These are phyloP conservation scores for Drosophila orena DNA, from an alignment of 1,140 invertebrate species.

Conservation along the genomic window DNA sequence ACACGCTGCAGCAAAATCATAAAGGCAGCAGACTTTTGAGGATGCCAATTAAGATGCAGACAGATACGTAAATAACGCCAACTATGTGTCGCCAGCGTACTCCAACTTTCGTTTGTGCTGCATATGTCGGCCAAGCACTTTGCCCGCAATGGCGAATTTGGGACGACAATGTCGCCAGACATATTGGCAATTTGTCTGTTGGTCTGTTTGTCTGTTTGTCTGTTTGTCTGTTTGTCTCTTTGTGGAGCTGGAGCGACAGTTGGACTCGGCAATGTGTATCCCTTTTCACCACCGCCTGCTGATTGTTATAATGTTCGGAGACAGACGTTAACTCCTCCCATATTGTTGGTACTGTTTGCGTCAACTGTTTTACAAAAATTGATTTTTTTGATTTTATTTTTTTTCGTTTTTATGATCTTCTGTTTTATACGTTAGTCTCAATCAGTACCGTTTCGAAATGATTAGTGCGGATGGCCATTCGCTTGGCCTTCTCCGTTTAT, in stretches of 20 bases:
- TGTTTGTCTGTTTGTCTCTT: constrained; percentile 60
- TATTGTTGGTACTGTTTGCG: background rate
- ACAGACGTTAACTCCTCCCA: background rate
- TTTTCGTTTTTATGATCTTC: no score
- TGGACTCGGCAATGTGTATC: constrained; percentile 17
- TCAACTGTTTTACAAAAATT: no score
- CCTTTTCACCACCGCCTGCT: constrained; percentile 5
- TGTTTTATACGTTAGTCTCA: background rate
- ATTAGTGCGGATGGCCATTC: background rate
- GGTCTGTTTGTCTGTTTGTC: no score
- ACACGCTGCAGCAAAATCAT: constrained; percentile 27
- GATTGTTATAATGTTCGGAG: constrained; percentile 1
- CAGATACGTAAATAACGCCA: constrained; percentile 46
- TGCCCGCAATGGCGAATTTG: constrained; percentile 16
- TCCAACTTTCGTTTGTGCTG: constrained; percentile 16
- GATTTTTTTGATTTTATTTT: no score
- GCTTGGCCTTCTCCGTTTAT: no score
- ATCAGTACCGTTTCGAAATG: background rate
- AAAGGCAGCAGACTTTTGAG: constrained; percentile 28
- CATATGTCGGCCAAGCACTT: constrained; percentile 51
- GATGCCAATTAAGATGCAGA: constrained; percentile 37
- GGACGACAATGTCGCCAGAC: constrained; percentile 55
- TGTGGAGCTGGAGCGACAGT: constrained; percentile 19
- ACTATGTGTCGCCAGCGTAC: constrained; percentile 45
- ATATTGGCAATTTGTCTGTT: constrained; percentile 63